Base-by-base conservation (phyloP, 1,140 invertebrate species). In the Dysdera silvatica region DNA sequence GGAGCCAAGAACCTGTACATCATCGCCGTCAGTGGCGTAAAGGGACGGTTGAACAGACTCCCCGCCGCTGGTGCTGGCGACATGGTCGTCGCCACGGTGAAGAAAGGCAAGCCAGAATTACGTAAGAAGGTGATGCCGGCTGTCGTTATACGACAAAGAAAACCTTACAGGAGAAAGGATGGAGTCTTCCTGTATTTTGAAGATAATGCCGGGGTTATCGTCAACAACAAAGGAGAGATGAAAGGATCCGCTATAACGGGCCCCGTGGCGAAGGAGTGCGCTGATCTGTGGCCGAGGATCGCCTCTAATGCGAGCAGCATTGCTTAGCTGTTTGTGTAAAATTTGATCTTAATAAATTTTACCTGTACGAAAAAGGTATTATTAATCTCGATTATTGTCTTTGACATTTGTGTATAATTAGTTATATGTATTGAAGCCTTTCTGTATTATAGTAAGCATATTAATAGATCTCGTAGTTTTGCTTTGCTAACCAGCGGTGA, bases 181-280 rank as follows among this genome's bases (percentile, higher is more conserved):
- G 96, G 96, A 23, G 86, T 91, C 28, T 97, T 99, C 78, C 94
- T 99, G 79, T 98, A 98, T 76, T 99, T 99, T 80, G 96, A 99
- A 79, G 96, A 99, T 77, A 99, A 99, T 82, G 96, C 96, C 23
- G 96, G 95, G 33, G 96, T 99, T 31, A 99, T 99, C 77, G 96
- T 99, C 18, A 99, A 99, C 78, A 96, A 97, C 76, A 99, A 99
- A 81, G 96, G 96, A 65, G 95, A 99, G 85, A 98, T 99, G 95
- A 99, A 99, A 81, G 96, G 95, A 59, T 97, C 94, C 28, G 95
- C 96, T 67, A 98, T 99, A 71, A 99, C 96, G 51, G 96, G 96
- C 69, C 96, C 96, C 53, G 95, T 99, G 48, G 94, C 96, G 12
- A 99, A 99, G 79, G 96, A 99, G 80, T 99, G 96, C 82, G 96